A percentile compares a stretch with the other conserved stretches of the same genome.
phyloP scores from a whole-genome alignment of 2,888 invertebrate species.

The Drosophila pseudotakahashii region DNA sequence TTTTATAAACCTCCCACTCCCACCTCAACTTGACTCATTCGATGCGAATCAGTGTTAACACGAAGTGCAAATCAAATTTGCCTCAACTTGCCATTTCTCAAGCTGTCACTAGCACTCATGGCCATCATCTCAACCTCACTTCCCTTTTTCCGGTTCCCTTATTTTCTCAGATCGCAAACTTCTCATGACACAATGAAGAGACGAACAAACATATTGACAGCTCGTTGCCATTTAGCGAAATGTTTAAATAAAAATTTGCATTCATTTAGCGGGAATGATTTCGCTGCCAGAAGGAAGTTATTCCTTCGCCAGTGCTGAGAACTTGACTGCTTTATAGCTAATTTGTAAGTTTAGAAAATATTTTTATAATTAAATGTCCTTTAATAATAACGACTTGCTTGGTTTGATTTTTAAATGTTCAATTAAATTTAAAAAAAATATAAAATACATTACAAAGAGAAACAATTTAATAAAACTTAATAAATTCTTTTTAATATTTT shows the following conservation, averaged over 20 bases:
- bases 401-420: no score
- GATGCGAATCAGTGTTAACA: constrained; percentile 42
- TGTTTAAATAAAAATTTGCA: constrained; percentile 80
- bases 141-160: not conserved
- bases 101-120: constrained; percentile 67
- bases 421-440: no score
- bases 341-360: not conserved
- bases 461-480: no score
- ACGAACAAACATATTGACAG: constrained; percentile 77
- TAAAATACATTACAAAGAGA: no score
- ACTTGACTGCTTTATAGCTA: constrained; percentile 1
- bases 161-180: constrained; percentile 16
- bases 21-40: constrained; percentile 21
- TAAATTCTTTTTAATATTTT: no score
- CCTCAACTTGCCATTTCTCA: constrained; percentile 59
- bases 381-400: no score
- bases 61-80: constrained; percentile 55
- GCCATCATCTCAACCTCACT: constrained; percentile 15
- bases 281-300: not conserved
- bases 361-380: no score
- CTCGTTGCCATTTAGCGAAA: constrained; percentile 73
- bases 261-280: constrained; percentile 63
- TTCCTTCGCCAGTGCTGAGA: constrained; percentile 1
- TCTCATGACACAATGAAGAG: constrained; percentile 61
- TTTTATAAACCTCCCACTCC: not conserved